A percentile compares a stretch with the other conserved stretches of the same genome.
These are phyloP conservation scores for Pyrrhia umbra DNA, from an alignment of 2,888 invertebrate species.

Conservation along the genomic window DNA sequence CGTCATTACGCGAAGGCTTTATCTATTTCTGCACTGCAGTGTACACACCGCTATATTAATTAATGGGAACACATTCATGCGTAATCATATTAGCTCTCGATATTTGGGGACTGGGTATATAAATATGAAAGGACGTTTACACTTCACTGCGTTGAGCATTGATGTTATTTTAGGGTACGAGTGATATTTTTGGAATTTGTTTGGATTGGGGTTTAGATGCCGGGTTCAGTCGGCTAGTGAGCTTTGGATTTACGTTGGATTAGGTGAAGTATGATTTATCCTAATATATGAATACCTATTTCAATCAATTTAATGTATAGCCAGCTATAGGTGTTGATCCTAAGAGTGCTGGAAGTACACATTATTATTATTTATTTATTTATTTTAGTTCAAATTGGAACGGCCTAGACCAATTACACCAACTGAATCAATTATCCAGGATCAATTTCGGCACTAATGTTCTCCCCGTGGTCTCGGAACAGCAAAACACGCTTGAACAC, in stretches of 20 bases:
- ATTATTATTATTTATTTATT: too few relatives aligned
- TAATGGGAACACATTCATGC: conserved; percentile 56
- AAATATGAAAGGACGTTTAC: conserved; percentile 25
- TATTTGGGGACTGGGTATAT: conserved; percentile 32
- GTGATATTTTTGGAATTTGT: conserved; percentile 28
- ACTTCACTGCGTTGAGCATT: conserved; percentile 5
- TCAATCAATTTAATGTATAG: too few relatives aligned
- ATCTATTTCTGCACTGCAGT: conserved; percentile 57
- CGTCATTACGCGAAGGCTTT: conserved; percentile 54
- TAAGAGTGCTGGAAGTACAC: too few relatives aligned
- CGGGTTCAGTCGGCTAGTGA: neutral
- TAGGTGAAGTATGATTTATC: conserved; percentile 22
- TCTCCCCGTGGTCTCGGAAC: too few relatives aligned
- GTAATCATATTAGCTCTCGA: conserved; percentile 57
- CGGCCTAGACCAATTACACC: too few relatives aligned
- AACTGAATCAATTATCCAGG: too few relatives aligned
- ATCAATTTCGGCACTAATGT: too few relatives aligned
- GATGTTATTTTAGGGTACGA: conserved; percentile 11
- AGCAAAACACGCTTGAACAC: too few relatives aligned
- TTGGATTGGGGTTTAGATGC: conserved; percentile 31
- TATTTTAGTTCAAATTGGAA: too few relatives aligned
- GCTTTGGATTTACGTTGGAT: conserved; percentile 1
- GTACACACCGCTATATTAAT: conserved; percentile 59
- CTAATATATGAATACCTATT: conserved; percentile 18
- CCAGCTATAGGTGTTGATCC: too few relatives aligned